Conservation (phyloP, 2,888 invertebrate genomes). For the Cephus runcator region DNA sequence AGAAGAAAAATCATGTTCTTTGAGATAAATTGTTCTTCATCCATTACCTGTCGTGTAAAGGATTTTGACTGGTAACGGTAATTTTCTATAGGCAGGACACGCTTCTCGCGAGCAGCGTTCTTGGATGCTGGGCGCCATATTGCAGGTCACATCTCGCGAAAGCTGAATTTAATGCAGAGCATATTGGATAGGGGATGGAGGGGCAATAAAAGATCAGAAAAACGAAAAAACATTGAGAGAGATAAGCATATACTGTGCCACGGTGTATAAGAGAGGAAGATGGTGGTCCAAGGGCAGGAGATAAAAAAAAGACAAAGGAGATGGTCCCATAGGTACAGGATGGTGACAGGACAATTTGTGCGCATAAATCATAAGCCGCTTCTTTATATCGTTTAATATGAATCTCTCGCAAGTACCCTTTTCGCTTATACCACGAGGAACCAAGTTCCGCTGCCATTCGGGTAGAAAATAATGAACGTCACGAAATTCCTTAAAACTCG, state of each 20-base stretch:
- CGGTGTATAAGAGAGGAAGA: no score
- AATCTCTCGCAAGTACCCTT: conserved; percentile 31
- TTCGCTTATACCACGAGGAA: no score
- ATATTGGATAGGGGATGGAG: conserved; percentile 44
- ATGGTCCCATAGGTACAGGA: conserved; percentile 18
- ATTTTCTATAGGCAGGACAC: neutral
- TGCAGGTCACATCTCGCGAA: conserved; percentile 40
- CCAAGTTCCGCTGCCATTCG: no score
- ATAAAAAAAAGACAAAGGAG: no score
- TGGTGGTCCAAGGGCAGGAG: no score
- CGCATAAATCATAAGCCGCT: conserved; percentile 60
- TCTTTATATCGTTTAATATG: conserved; percentile 64
- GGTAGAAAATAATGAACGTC: no score
- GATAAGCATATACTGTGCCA: neutral
- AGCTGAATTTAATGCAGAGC: conserved; percentile 54
- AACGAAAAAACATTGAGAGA: conserved; percentile 15
- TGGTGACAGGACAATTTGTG: conserved; percentile 62
- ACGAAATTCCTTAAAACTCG: no score
- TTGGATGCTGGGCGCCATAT: conserved; percentile 28
- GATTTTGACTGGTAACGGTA: no score
- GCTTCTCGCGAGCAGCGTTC: neutral
- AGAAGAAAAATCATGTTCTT: no score
- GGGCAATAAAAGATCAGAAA: conserved; percentile 40
- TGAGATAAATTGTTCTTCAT: no score
- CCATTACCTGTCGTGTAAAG: no score